Percentiles rank a stretch among this genome's conserved stretches.
These are phyloP conservation scores for Peromyscus californicus DNA, from an alignment of 2,113 vertebrate species.

Conservation along the genomic window DNA sequence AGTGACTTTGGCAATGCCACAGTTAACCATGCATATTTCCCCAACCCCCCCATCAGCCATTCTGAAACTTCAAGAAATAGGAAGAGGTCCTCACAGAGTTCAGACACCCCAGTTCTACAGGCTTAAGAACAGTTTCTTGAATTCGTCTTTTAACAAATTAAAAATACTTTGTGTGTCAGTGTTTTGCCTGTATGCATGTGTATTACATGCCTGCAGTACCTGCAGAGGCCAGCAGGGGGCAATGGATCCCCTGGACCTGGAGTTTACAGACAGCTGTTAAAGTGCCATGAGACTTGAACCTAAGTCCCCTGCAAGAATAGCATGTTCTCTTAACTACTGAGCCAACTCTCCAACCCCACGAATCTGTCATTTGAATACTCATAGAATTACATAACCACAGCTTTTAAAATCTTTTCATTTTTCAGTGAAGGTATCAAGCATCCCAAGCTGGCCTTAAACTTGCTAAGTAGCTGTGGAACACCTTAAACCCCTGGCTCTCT, in stretches of 20 bases:
- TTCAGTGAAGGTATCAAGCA: not conserved
- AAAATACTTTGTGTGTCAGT: not conserved
- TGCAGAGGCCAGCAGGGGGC: not conserved
- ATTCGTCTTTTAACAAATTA: not conserved
- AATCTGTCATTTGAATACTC: not conserved
- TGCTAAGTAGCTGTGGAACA: not conserved
- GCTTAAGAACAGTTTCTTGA: not conserved
- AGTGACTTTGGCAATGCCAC: not conserved
- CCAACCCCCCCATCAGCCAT: not conserved
- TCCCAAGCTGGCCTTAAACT: not conserved
- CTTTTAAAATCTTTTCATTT: not conserved
- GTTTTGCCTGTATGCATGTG: not conserved
- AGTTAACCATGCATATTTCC: not conserved
- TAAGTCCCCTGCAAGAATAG: not conserved
- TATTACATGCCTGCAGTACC: not conserved
- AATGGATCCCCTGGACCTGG: not conserved
- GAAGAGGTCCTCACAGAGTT: not conserved
- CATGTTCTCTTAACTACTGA: not conserved
- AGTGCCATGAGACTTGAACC: not conserved
- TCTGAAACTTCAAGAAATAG: slow-evolving; percentile 28
- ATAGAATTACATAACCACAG: not conserved
- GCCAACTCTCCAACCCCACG: not conserved
- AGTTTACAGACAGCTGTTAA: not conserved
- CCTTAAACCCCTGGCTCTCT: not conserved
- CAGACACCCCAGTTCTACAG: not conserved